Base-by-base conservation (phyloP, 2,797 vertebrate species). In the Hozukius guyotensis region DNA sequence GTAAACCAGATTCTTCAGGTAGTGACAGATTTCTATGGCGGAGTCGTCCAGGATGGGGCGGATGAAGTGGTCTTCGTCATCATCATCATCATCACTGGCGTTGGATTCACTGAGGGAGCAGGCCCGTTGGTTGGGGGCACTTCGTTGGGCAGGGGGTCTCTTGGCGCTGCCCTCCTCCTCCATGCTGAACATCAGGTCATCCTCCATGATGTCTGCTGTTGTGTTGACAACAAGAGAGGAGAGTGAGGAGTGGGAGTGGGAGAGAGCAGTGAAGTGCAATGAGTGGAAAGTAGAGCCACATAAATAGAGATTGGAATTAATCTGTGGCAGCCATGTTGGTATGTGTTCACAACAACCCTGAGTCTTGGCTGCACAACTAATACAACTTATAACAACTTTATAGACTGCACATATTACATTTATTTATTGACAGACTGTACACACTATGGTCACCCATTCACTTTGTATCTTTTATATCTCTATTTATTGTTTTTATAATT, bases 101-200 rank as follows among this genome's bases (percentile, higher is more conserved):
- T 96, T 96, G 49, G 87, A 75, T 1, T 96, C 96, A 10, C 93
- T 92, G 25, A 91, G 88, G 3, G 90, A 95, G 18, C 85, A 85
- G 2, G 75, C 31, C 22, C 87, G 78, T 8, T 88, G 77, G 20
- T 70, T 65, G 52, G 69, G 62, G 69, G 53, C 46, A 9, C 46
- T 62, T 6, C 36, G 77, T 11, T 89, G 82, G 25, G 53, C 49
- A 0, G 85, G 71, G 57, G 90, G 71, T 0, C 93, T 87, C 72
- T 78, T 92, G 84, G 88, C 71, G 29, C 95, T 96, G 73, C 95
- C 96, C 46, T 98, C 94, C 56, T 97, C 97, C 93, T 99, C 98
- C 97, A 99, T 97, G 77, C 90, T 92, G 78, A 99, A 99, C 94
- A 99, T 99, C 74, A 99, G 95, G 62, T 99, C 98, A 20, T 99